Percentiles rank a stretch among this genome's conserved stretches.
Conservation (phyloP, 2,797 vertebrate genomes). For the Enteromius viviparus region DNA sequence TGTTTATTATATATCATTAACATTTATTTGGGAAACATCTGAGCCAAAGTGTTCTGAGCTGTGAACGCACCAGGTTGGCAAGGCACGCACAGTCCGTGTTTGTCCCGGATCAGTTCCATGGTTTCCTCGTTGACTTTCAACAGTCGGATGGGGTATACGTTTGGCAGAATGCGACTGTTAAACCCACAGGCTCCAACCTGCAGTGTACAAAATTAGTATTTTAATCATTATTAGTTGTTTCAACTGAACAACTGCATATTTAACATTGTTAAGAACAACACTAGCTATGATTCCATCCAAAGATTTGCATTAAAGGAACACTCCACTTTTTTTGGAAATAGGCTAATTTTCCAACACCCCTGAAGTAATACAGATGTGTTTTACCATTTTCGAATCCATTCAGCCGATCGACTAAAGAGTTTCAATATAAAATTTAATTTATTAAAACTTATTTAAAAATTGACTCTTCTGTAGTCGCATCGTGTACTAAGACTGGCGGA, state of each 20-base stretch:
- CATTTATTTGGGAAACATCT: neutral
- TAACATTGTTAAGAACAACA: neutral
- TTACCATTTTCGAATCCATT: no score
- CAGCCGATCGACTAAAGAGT: no score
- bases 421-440: no score
- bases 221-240: neutral
- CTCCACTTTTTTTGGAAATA: no score
- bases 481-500: no score
- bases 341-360: no score
- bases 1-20: no score
- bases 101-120: constrained; percentile 80
- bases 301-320: no score
- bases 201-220: neutral
- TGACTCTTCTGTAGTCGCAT: no score
- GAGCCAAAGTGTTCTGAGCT: neutral
- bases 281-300: no score
- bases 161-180: constrained; percentile 84
- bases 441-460: no score
- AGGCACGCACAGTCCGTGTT: constrained; percentile 80
- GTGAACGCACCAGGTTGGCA: constrained; percentile 80
- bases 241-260: neutral
- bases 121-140: constrained; percentile 84
- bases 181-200: constrained; percentile 90
- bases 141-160: constrained; percentile 84
- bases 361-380: no score